Conservation (phyloP, 2,113 vertebrate species). For the Trematocara unimaculatum region DNA sequence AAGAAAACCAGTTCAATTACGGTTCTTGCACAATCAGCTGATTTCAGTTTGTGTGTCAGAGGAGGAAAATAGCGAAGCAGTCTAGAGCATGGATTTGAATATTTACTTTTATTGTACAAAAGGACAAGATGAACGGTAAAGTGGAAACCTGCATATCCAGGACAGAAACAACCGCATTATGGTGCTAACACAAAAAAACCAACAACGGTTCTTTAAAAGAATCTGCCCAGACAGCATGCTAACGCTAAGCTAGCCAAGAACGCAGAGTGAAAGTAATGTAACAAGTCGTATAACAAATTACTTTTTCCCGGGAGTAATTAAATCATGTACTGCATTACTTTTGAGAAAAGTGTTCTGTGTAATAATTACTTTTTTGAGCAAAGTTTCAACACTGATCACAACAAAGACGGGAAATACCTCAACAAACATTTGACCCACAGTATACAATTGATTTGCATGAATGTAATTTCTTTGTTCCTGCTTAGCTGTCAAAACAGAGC, state of each 20-base stretch:
- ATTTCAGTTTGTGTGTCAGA: neutral
- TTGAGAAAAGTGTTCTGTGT: neutral
- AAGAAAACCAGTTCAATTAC: neutral
- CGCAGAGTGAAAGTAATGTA: rapidly evolving
- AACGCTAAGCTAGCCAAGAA: neutral
- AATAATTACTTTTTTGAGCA: neutral
- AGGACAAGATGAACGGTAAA: neutral
- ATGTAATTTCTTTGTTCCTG: rapidly evolving
- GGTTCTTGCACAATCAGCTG: neutral
- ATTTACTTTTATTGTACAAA: neutral
- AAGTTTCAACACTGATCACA: neutral
- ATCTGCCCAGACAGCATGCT: neutral
- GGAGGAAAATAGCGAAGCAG: rapidly evolving
- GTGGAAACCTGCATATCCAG: neutral
- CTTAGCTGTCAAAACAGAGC: neutral
- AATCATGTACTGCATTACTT: neutral
- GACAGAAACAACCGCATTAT: neutral
- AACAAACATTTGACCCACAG: neutral
- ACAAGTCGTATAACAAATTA: neutral
- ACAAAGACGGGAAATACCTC: neutral
- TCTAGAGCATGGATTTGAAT: neutral
- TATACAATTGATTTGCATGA: neutral
- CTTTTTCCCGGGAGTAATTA: rapidly evolving
- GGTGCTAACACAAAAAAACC: rapidly evolving
- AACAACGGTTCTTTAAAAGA: rapidly evolving